A percentile compares a stretch with the other conserved stretches of the same genome.
Evolutionary conservation across 1,140 invertebrate species (phyloP).

Genomic region (Calosoma granatense): DNA sequence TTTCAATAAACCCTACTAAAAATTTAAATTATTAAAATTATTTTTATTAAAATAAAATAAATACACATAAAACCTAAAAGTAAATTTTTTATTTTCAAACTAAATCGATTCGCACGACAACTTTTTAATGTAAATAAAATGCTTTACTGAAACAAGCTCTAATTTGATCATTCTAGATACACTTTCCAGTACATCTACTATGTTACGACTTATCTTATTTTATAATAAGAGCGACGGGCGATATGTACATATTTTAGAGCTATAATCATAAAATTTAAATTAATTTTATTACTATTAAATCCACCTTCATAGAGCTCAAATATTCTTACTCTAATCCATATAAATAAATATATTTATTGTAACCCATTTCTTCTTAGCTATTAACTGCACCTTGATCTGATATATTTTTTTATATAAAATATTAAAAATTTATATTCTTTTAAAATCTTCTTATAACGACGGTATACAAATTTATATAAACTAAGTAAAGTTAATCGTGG

Average conservation of each 20-base stretch:
- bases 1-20: too few species aligned
- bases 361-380: constrained; percentile 41
- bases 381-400: constrained; percentile 49
- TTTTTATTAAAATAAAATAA: too few species aligned
- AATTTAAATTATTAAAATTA: too few species aligned
- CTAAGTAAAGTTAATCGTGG: constrained; percentile 43
- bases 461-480: constrained; percentile 43
- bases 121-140: constrained; percentile 49
- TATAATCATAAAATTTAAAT: constrained; percentile 34
- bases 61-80: too few species aligned
- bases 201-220: constrained; percentile 61
- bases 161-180: constrained; percentile 44
- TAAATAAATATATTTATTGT: constrained; percentile 36
- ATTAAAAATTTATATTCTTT: constrained; percentile 38
- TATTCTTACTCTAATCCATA: too few species aligned
- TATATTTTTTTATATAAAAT: constrained; percentile 36
- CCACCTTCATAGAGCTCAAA: too few species aligned
- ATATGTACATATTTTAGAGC: constrained; percentile 50
- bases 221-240: constrained; percentile 53
- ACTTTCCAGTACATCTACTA: constrained; percentile 59
- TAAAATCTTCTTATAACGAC: constrained; percentile 43
- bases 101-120: too few species aligned
- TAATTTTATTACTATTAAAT: too few species aligned
- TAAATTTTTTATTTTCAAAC: too few species aligned
- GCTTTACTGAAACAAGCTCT: constrained; percentile 40